Evolutionary conservation across 2,113 vertebrate genomes (phyloP), one percentile per base, ranked within the genome.

Genomic region (Parotia lawesii): DNA sequence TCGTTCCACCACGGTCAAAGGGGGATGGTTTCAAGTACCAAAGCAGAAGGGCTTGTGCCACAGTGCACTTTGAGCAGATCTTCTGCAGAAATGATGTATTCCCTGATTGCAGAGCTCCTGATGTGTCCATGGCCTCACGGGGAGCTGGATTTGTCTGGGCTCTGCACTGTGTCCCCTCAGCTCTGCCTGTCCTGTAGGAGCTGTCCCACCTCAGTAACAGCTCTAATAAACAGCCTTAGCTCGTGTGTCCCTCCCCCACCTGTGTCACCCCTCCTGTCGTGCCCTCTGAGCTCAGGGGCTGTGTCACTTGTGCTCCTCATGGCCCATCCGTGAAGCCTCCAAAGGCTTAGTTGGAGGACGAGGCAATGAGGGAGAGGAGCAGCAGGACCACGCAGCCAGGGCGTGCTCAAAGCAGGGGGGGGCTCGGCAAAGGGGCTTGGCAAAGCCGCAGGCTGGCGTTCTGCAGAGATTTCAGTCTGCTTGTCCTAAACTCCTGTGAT

Each of bases 191-290:
- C n/a, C 67, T 37, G 25, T 22, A 58, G 90, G 60, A 4, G 5
- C 25, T n/a, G 66, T 62, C 74, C 58, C 57, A 31, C 53, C 42
- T 58, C 18, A 0, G 37, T 6, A 4, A 10, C 21, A 44, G 60
- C 93, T 88, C 90, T 40, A 94, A 96, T 93, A 94, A 96, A 93
- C 40, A 38, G 12, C 25, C 51, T 31, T 17, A 9, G 56, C 81
- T 64, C 69, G n/a, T 0, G 0, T 24, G 45, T 38, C 35, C 72
- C 76, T 13, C 37, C 44, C 44, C 75, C 21, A 0, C 37, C 54
- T 11, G n/a, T 1, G 24, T 37, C 21, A 28, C 40, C 9, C 1
- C 22, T n/a, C 71, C 33, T 33, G 6, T 16, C 5, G 3, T 9
- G 17, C 86, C 45, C 33, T 57, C 51, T 15, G 15, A 33, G 24